Base-by-base conservation (phyloP, 2,888 invertebrate genomes). In the Lutraria lutraria region DNA sequence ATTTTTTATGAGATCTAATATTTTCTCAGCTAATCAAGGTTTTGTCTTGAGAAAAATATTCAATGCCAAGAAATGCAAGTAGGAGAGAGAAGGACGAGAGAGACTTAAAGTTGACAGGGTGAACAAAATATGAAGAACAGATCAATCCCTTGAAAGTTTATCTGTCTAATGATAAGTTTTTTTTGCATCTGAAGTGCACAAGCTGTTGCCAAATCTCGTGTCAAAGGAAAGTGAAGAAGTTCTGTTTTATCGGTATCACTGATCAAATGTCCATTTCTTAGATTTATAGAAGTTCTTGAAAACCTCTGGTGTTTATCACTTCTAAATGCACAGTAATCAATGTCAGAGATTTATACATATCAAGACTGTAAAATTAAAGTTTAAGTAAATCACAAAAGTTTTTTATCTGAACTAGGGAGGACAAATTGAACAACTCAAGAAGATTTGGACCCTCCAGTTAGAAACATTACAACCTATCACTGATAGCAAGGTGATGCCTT, bases 241-340 rank as follows among this genome's bases (percentile, higher is more conserved):
- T 76, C 76, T 31, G 19, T 76, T 31, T 76, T 76, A 76, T 76
- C 76, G 19, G 34, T 15, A 31, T 34, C 31, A 76, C 76, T 31
- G 76, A 84, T 84, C 68, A 68, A 54, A 85, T 85, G 54, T 60
- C 79, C 85, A 79, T 76, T 85, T 79, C 56, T 56, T 56, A 60
- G 85, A 85, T 85, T 84, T 84, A 76, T 83, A 54, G 6, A 84
- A 16, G 54, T 29, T 76, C 54, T 76, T 84, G 76, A 53, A 76
- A 76, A 76, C 16, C 34, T 76, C 81, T 81, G 81, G n/a, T 21
- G 52, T 81, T 53, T 54, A 53, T 81, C 81, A 53, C 52, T 13
- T 81, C 52, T 81, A 81, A 81, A 81, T 81, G 76, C 31, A 76
- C 34, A 34, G 76, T 76, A 76, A 76, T 76, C 31, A 76, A 76